Percentiles rank a stretch among this genome's conserved stretches.
Conservation (phyloP, 2,113 vertebrate species). For the Pungitius pungitius region DNA sequence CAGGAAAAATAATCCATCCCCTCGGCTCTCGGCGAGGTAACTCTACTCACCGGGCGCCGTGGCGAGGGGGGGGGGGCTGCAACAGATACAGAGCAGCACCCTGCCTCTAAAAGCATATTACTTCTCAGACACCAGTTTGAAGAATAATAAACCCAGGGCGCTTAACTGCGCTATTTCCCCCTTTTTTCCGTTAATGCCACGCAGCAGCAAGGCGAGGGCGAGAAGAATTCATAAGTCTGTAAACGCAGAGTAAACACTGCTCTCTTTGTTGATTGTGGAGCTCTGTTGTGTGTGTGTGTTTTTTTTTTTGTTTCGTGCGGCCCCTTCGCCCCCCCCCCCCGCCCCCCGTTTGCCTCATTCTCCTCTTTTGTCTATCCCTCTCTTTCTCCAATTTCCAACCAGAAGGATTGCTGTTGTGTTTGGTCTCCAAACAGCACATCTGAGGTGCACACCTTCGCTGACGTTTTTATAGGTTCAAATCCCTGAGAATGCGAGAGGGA, state of each 20-base stretch:
- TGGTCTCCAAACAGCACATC: conserved; percentile 86
- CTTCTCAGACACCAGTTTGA: conserved; percentile 79
- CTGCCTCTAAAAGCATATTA: conserved; percentile 79
- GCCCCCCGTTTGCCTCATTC: conserved; percentile 15
- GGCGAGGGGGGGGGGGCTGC: conserved; percentile 36
- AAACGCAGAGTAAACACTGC: conserved; percentile 83
- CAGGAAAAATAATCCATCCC: conserved; percentile 79
- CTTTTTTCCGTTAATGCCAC: conserved; percentile 69
- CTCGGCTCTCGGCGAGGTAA: conserved; percentile 61
- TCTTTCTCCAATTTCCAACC: conserved; percentile 35
- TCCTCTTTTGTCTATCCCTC: conserved; percentile 37
- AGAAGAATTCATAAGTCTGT: conserved; percentile 79
- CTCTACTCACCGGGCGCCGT: conserved; percentile 59
- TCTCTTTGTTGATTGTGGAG: conserved; percentile 81
- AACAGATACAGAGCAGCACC: conserved; percentile 50
- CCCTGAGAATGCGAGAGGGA: conserved; percentile 68
- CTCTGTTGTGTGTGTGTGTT: conserved; percentile 68
- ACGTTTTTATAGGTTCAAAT: conserved; percentile 93
- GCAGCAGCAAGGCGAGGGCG: conserved; percentile 68
- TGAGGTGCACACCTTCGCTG: conserved; percentile 91
- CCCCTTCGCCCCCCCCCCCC: conserved; percentile 12
- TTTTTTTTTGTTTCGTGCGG: conserved; percentile 30
- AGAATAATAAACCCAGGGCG: conserved; percentile 82
- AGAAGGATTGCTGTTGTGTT: conserved; percentile 71
- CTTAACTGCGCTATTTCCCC: conserved; percentile 78